phyloP scores from a whole-genome alignment of 2,888 invertebrate genomes.

The Sarcophaga subvicina region DNA sequence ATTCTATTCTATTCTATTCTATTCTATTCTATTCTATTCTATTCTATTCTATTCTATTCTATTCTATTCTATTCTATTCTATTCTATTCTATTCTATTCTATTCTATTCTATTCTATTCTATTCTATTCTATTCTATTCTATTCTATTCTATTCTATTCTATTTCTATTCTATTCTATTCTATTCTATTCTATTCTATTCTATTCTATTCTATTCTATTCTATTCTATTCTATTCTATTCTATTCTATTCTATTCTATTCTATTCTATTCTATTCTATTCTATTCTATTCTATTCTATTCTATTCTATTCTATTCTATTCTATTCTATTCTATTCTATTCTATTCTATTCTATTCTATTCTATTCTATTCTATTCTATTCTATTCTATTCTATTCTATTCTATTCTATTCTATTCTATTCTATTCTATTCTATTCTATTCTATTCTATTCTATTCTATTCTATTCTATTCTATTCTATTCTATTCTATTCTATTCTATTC shows the following conservation, averaged over 20 bases:
- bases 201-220: slow-evolving; percentile 52
- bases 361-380: slow-evolving; percentile 48
- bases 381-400: slow-evolving; percentile 47
- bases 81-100: slow-evolving; percentile 52
- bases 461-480: slow-evolving; percentile 47
- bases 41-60: slow-evolving; percentile 53
- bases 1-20: slow-evolving; percentile 50
- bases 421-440: slow-evolving; percentile 45
- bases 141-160: slow-evolving; percentile 54
- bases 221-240: slow-evolving; percentile 51
- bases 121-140: slow-evolving; percentile 54
- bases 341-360: slow-evolving; percentile 40
- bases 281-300: slow-evolving; percentile 13
- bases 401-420: slow-evolving; percentile 43
- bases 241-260: slow-evolving; percentile 46
- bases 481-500: slow-evolving; percentile 47
- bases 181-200: slow-evolving; percentile 57
- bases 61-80: slow-evolving; percentile 53
- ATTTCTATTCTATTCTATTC: slow-evolving; percentile 57
- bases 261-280: slow-evolving; percentile 37
- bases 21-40: slow-evolving; percentile 55
- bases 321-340: slow-evolving; percentile 40
- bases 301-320: too few species aligned
- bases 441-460: slow-evolving; percentile 46
- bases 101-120: slow-evolving; percentile 54